These are phyloP conservation scores for Coregonus sp. DNA, from an alignment of 2,797 vertebrate genomes.

Conservation along the genomic window DNA sequence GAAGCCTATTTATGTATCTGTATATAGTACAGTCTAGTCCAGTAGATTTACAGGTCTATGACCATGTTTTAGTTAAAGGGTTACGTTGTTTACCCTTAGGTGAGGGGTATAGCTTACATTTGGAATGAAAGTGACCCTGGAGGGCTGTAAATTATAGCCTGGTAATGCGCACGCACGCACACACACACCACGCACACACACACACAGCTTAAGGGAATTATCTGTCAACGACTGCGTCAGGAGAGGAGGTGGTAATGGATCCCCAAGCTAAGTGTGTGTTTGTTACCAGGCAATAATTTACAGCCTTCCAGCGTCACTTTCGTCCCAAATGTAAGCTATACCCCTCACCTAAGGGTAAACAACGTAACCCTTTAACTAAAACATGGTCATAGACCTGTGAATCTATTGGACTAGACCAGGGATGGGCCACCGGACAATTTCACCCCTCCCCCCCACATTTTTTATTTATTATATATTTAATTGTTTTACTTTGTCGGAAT, in stretches of 20 bases:
- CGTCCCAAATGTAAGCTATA: no score
- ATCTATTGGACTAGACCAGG: no score
- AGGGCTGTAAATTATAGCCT: constrained; percentile 30
- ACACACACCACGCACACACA: neutral
- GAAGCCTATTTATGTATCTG: no score
- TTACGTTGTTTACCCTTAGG: constrained; percentile 54
- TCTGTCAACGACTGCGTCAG: constrained; percentile 54
- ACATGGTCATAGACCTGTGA: no score
- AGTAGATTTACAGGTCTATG: constrained; percentile 24
- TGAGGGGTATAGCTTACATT: constrained; percentile 38
- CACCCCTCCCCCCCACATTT: no score
- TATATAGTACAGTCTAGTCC: constrained; percentile 16
- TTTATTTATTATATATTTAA: no score
- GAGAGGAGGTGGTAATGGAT: constrained; percentile 39
- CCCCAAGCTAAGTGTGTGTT: constrained; percentile 23
- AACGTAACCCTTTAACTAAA: no score
- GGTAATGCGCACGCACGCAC: constrained; percentile 22
- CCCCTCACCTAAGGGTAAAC: no score
- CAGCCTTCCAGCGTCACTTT: no score
- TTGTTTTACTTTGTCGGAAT: no score
- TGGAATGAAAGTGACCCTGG: constrained; percentile 38
- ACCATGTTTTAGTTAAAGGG: constrained; percentile 3
- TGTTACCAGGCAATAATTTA: neutral
- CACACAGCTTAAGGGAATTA: constrained; percentile 43
- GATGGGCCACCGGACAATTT: no score